Evolutionary conservation across 2,888 invertebrate species (phyloP).

Genomic region (Gari tellinella): DNA sequence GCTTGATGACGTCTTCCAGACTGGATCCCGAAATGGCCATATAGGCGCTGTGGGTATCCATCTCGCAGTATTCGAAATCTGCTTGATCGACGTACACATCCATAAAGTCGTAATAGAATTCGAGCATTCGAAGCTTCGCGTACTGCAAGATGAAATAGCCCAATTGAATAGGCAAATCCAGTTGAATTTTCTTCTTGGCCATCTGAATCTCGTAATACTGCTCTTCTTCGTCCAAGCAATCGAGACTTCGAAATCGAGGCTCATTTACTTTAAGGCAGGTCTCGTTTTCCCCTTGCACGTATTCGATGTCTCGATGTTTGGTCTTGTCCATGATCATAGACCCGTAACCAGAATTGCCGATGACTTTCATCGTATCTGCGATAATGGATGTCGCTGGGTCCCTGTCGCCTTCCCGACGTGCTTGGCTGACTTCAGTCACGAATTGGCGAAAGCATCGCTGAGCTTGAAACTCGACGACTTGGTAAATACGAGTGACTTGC

Average conservation of each 20-base stretch:
- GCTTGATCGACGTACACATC: not conserved
- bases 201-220: not conserved
- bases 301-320: not conserved
- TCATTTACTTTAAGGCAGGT: not conserved
- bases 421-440: not conserved
- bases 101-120: conserved; percentile 1
- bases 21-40: too few species aligned
- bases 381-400: not conserved
- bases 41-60: not conserved
- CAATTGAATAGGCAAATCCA: not conserved
- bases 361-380: conserved; percentile 4
- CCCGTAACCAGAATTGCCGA: not conserved
- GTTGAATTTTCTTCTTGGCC: conserved; percentile 1
- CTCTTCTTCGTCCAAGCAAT: not conserved
- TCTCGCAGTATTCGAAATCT: not conserved
- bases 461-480: not conserved
- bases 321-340: too few species aligned
- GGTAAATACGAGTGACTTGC: not conserved
- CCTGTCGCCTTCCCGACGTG: not conserved
- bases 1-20: too few species aligned
- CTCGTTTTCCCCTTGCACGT: not conserved
- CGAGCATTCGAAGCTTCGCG: conserved; percentile 32
- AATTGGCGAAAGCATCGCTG: not conserved
- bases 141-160: not conserved
- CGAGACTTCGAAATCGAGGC: not conserved